A percentile compares a stretch with the other conserved stretches of the same genome.
Conservation (phyloP, 2,113 vertebrate genomes). For the Nothocercus julius region DNA sequence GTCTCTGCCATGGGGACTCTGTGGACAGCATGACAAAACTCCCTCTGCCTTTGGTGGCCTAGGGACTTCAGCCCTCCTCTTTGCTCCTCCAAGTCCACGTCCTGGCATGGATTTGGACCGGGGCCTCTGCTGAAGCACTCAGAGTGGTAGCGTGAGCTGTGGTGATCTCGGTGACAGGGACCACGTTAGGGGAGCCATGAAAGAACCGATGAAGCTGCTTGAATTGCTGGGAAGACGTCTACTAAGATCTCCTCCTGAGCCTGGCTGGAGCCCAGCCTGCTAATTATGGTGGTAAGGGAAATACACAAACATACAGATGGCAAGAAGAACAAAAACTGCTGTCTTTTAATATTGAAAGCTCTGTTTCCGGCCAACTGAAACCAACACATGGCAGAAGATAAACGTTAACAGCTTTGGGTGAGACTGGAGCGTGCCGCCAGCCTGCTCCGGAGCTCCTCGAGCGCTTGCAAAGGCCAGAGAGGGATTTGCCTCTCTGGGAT, state of each 20-base stretch:
- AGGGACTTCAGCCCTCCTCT: neutral
- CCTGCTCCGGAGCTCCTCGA: neutral
- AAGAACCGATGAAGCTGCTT: neutral
- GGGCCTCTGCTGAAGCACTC: accelerated
- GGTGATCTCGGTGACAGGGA: neutral
- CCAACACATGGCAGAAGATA: neutral
- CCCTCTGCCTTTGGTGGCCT: neutral
- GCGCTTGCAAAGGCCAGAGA: neutral
- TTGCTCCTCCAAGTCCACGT: neutral
- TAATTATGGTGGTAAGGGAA: slow-evolving; percentile 5
- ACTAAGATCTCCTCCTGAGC: slow-evolving; percentile 7
- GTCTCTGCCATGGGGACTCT: accelerated
- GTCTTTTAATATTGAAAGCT: neutral
- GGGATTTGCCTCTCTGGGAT: neutral
- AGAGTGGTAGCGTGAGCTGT: neutral
- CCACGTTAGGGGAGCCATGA: neutral
- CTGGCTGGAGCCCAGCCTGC: slow-evolving; percentile 38
- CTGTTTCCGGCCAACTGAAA: neutral
- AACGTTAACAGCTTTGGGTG: neutral
- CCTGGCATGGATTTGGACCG: accelerated
- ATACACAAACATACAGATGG: slow-evolving; percentile 34
- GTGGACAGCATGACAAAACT: neutral
- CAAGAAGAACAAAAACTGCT: slow-evolving; percentile 28
- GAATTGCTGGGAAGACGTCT: neutral
- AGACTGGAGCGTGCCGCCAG: neutral